Conservation (phyloP, 2,888 invertebrate species). For the Neria commutata region DNA sequence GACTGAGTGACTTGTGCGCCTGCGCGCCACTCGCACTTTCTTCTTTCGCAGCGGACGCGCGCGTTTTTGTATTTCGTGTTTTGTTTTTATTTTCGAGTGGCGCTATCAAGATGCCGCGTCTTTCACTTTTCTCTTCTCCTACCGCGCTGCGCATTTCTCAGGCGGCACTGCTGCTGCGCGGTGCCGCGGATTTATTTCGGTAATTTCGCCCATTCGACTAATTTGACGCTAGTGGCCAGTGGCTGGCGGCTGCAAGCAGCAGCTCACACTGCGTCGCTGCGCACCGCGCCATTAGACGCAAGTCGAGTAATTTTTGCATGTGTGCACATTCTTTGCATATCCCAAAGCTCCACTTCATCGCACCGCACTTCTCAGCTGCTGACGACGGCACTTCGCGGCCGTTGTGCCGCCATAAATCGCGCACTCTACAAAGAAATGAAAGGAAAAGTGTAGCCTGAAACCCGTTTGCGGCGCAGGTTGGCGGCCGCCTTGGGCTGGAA, state of each 20-base stretch:
- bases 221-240: no score
- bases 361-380: no score
- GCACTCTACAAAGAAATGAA: slow-evolving; percentile 12
- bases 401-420: no score
- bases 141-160: background rate
- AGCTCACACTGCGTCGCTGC: background rate
- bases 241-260: background rate
- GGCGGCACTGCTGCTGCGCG: background rate
- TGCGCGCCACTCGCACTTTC: slow-evolving; percentile 19
- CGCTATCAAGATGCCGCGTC: background rate
- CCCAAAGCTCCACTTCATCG: no score
- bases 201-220: background rate
- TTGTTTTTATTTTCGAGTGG: background rate
- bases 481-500: no score
- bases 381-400: no score
- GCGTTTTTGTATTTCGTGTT: background rate
- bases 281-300: background rate
- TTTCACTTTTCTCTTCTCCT: background rate
- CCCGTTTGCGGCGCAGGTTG: slow-evolving; percentile 1
- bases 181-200: background rate
- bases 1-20: slow-evolving; percentile 5
- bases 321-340: slow-evolving; percentile 1
- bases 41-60: background rate
- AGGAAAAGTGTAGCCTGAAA: slow-evolving; percentile 18
- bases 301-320: background rate